A percentile compares a stretch with the other conserved stretches of the same genome.
These are phyloP conservation scores for Tamandua tetradactyla DNA, from an alignment of 2,797 vertebrate species.

Conservation along the genomic window DNA sequence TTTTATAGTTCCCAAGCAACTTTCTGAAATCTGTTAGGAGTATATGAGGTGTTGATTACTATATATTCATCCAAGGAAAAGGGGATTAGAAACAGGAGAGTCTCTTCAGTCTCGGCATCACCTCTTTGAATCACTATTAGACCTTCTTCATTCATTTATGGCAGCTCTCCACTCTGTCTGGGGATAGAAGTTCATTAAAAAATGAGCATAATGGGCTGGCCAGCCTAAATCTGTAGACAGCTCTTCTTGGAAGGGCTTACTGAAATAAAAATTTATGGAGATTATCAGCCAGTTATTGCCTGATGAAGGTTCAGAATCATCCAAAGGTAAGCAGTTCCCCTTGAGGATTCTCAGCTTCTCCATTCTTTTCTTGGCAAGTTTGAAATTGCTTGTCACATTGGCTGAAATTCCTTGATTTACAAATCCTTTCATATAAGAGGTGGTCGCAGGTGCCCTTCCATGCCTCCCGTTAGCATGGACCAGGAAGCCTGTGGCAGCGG, in stretches of 20 bases:
- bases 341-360: neutral
- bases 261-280: neutral
- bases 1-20: neutral
- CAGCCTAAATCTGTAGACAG: neutral
- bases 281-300: neutral
- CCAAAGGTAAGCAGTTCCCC: neutral
- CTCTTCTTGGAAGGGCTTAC: neutral
- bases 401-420: constrained; percentile 3
- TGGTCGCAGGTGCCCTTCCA: neutral
- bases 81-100: neutral
- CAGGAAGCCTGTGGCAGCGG: neutral
- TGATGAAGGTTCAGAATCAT: neutral
- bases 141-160: neutral
- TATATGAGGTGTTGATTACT: neutral
- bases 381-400: constrained; percentile 44
- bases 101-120: neutral
- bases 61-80: neutral
- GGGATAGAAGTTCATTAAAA: neutral
- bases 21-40: neutral
- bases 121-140: neutral
- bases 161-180: neutral
- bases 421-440: neutral
- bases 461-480: neutral
- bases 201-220: neutral
- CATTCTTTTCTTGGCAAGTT: constrained; percentile 1